Evolutionary conservation across 2,888 invertebrate genomes (phyloP).

Genomic region (Drosophila macrospina): DNA sequence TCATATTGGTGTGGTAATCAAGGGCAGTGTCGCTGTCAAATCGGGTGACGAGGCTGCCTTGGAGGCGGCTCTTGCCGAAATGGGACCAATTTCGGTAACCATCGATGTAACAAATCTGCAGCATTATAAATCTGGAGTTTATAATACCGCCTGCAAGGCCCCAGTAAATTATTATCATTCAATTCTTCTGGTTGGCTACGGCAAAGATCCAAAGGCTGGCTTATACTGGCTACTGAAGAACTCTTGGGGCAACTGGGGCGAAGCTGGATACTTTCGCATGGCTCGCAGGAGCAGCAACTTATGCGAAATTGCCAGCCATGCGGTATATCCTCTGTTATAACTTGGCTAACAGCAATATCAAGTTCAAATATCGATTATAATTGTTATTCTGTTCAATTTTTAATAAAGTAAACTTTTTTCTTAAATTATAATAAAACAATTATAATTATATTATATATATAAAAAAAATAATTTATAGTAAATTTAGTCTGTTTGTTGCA

Average conservation of each 20-base stretch:
- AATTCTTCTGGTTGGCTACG: slow-evolving; percentile 24
- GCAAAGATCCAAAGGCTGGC: slow-evolving; percentile 86
- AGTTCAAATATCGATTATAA: too few species aligned
- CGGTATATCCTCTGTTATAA: slow-evolving; percentile 10
- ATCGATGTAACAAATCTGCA: slow-evolving; percentile 89
- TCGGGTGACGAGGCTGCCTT: slow-evolving; percentile 89
- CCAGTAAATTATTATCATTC: slow-evolving; percentile 2
- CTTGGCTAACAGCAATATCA: background rate
- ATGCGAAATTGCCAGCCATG: slow-evolving; percentile 11
- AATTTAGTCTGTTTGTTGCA: too few species aligned
- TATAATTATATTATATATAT: too few species aligned
- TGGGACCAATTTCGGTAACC: slow-evolving; percentile 93
- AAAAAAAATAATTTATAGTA: too few species aligned
- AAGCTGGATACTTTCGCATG: slow-evolving; percentile 96
- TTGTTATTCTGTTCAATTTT: too few species aligned
- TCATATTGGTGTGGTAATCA: slow-evolving; percentile 91
- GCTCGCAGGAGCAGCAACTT: slow-evolving; percentile 84
- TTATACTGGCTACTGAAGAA: slow-evolving; percentile 96
- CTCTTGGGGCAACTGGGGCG: slow-evolving; percentile 99
- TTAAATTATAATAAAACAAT: too few species aligned
- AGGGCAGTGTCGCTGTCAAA: slow-evolving; percentile 91
- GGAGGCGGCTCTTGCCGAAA: slow-evolving; percentile 91
- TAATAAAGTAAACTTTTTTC: background rate
- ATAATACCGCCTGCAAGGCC: slow-evolving; percentile 4
- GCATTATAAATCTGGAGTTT: slow-evolving; percentile 12